Evolutionary conservation across 2,113 vertebrate species (phyloP).

Genomic region (Cephalopterus ornatus): DNA sequence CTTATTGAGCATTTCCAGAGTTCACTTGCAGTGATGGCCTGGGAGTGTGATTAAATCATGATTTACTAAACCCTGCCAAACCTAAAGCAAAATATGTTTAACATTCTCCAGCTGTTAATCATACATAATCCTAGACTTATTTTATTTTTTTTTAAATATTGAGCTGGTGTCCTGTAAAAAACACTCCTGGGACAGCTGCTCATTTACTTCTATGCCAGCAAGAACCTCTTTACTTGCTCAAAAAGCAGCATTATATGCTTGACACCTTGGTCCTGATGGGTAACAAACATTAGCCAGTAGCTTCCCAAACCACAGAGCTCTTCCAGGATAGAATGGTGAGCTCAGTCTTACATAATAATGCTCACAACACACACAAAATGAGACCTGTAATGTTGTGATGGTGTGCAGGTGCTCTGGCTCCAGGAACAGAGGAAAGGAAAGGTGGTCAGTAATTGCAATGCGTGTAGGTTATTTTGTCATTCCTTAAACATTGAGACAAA

Average conservation of each 20-base stretch:
- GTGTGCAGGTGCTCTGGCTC: not conserved
- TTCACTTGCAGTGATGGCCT: conserved; percentile 48
- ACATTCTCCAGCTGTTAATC: conserved; percentile 69
- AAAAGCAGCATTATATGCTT: not conserved
- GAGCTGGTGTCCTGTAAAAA: conserved; percentile 36
- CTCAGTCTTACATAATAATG: not conserved
- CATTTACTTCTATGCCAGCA: not conserved
- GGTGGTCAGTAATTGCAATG: not conserved
- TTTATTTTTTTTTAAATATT: conserved; percentile 52
- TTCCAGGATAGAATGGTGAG: not conserved
- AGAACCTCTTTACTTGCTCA: conserved; percentile 11
- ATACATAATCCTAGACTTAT: conserved; percentile 48
- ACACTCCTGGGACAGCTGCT: conserved; percentile 17
- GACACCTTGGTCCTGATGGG: conserved; percentile 17
- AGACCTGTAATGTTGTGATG: not conserved
- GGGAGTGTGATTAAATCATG: conserved; percentile 59
- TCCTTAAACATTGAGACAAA: not conserved
- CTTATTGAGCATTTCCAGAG: conserved; percentile 58
- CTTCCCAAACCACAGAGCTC: not conserved
- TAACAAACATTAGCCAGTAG: not conserved
- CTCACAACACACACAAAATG: not conserved
- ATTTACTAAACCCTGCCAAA: conserved; percentile 69
- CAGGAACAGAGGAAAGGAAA: not conserved
- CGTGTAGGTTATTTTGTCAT: not conserved
- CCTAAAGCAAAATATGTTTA: conserved; percentile 64